Percentiles rank a stretch among this genome's conserved stretches.
phyloP scores from a whole-genome alignment of 1,140 invertebrate species.

The Notospermus geniculatus region DNA sequence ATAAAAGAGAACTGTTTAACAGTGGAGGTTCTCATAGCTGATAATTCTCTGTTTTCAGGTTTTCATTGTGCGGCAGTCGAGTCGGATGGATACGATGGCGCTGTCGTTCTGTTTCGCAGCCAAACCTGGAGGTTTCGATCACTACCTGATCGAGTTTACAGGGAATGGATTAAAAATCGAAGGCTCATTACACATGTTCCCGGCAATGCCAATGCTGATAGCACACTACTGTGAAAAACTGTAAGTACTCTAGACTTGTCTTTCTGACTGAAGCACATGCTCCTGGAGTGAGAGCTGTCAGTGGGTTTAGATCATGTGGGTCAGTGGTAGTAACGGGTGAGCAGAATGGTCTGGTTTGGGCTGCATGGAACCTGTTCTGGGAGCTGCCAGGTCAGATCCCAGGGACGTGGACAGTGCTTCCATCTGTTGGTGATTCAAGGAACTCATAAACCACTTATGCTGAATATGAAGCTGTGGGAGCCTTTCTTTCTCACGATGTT shows the following conservation, averaged over 20 bases:
- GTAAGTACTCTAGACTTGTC: constrained; percentile 61
- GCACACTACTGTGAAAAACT: constrained; percentile 90
- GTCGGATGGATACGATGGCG: constrained; percentile 88
- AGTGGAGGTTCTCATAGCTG: not conserved
- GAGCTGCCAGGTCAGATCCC: no score
- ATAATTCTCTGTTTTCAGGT: constrained; percentile 64
- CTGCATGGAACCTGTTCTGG: no score
- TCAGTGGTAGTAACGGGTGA: no score
- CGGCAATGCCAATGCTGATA: constrained; percentile 85
- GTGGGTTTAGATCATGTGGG: no score
- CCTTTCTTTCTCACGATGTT: not conserved
- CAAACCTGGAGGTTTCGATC: constrained; percentile 85
- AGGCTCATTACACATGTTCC: constrained; percentile 88
- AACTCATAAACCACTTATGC: no score
- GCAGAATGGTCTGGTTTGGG: no score
- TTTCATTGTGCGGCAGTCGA: constrained; percentile 91
- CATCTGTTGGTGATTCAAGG: no score
- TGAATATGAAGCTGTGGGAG: no score
- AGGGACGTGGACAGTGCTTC: no score
- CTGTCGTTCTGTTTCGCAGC: constrained; percentile 84
- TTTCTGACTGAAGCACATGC: no score
- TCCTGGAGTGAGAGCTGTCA: no score
- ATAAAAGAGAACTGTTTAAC: no score
- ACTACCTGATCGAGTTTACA: constrained; percentile 88
- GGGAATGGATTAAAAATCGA: constrained; percentile 78